Evolutionary conservation across 2,888 invertebrate species (phyloP).

Genomic region (Clivina fossor): DNA sequence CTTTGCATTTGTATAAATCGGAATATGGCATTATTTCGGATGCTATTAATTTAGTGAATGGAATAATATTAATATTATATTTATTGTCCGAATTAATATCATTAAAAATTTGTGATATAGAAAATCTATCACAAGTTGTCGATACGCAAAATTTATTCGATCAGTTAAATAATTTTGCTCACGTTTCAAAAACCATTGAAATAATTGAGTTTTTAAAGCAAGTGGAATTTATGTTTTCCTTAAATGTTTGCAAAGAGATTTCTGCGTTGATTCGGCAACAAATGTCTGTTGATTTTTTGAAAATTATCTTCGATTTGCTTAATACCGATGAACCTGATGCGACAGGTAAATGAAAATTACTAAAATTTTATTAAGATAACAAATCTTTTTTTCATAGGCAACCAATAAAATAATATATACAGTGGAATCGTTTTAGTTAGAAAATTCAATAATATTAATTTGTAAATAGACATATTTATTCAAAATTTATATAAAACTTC

Average conservation of each 20-base stretch:
- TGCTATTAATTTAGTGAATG: conserved; percentile 33
- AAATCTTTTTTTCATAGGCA: too few relatives aligned
- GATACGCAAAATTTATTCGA: conserved; percentile 14
- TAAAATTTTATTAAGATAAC: too few relatives aligned
- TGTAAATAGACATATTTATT: too few relatives aligned
- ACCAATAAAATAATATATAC: too few relatives aligned
- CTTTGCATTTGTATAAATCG: too few relatives aligned
- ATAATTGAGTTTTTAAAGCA: conserved; percentile 33
- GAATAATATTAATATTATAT: conserved; percentile 36
- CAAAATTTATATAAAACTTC: too few relatives aligned
- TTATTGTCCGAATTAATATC: conserved; percentile 36
- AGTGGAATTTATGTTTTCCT: conserved; percentile 34
- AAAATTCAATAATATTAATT: too few relatives aligned
- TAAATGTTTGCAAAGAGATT: conserved; percentile 27
- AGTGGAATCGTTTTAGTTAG: too few relatives aligned
- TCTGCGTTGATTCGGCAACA: conserved; percentile 27
- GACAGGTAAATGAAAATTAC: conserved; percentile 9
- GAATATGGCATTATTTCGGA: not conserved
- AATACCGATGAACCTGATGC: conserved; percentile 31
- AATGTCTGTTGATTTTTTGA: conserved; percentile 33
- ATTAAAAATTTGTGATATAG: conserved; percentile 33
- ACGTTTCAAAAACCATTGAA: too few relatives aligned
- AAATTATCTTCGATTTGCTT: conserved; percentile 36
- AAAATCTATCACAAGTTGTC: conserved; percentile 25
- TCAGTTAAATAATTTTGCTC: conserved; percentile 8